A percentile compares a stretch with the other conserved stretches of the same genome.
Conservation (phyloP, 1,140 invertebrate species). For the Bombus turneri region DNA sequence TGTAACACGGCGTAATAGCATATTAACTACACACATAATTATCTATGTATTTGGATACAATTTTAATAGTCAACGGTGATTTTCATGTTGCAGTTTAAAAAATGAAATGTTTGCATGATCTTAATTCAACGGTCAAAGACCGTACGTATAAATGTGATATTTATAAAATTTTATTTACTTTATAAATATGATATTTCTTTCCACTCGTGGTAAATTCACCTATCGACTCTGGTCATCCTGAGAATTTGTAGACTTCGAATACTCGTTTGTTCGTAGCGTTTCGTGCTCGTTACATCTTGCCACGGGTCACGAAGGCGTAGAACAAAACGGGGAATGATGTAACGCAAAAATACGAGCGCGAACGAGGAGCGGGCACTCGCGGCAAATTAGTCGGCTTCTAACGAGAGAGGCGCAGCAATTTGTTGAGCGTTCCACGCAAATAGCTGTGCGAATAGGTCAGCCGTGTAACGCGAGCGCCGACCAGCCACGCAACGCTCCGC, state of each 20-base stretch:
- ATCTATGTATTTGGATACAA: too few species aligned
- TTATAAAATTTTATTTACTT: too few species aligned
- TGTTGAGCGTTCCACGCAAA: slow-evolving; percentile 55
- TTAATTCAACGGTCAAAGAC: too few species aligned
- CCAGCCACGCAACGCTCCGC: background rate
- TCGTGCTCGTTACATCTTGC: background rate
- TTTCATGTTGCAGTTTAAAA: too few species aligned
- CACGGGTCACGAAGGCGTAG: background rate
- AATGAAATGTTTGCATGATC: too few species aligned
- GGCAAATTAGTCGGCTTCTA: slow-evolving; percentile 34
- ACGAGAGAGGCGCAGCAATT: slow-evolving; percentile 50
- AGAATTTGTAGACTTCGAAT: background rate
- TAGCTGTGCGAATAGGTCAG: slow-evolving; percentile 48
- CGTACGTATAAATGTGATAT: too few species aligned
- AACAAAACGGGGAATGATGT: background rate
- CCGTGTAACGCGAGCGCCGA: slow-evolving; percentile 3
- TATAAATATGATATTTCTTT: too few species aligned
- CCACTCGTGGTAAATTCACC: too few species aligned
- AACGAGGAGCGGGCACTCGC: background rate
- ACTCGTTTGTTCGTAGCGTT: background rate
- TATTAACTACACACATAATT: too few species aligned
- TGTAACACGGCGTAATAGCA: too few species aligned
- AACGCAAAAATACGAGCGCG: slow-evolving; percentile 9
- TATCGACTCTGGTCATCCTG: too few species aligned
- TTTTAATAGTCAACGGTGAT: too few species aligned